Conservation (phyloP, 2,113 vertebrate species). For the Piaya cayana region DNA sequence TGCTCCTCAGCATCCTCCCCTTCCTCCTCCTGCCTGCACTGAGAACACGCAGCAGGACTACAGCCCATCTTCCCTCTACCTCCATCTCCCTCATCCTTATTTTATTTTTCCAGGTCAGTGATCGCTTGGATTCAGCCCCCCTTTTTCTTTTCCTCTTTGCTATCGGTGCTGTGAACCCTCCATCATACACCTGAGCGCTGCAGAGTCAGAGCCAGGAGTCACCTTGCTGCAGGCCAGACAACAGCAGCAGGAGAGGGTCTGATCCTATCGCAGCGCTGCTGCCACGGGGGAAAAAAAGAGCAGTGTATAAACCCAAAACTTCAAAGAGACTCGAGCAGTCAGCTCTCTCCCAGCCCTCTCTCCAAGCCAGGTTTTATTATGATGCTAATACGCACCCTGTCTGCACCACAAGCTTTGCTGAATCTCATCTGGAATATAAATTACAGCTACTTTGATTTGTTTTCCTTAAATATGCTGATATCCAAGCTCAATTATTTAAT, state of each 20-base stretch:
- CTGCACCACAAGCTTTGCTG: background rate
- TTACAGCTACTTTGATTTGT: background rate
- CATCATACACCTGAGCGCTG: background rate
- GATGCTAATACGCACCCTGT: background rate
- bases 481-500: background rate
- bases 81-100: background rate
- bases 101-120: background rate
- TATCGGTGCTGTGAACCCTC: background rate
- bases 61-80: background rate
- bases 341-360: background rate
- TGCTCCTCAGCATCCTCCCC: background rate
- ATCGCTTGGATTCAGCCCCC: background rate
- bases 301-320: background rate
- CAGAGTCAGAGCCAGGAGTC: background rate
- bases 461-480: background rate
- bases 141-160: background rate
- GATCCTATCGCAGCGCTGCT: background rate
- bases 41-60: accelerated
- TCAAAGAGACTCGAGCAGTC: background rate
- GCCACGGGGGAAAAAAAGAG: background rate
- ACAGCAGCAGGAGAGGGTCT: background rate
- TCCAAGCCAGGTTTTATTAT: background rate
- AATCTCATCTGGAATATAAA: background rate
- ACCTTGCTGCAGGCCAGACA: background rate
- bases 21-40: background rate